Evolutionary conservation across 2,113 vertebrate genomes (phyloP).

Genomic region (Gymnorhina tibicen): DNA sequence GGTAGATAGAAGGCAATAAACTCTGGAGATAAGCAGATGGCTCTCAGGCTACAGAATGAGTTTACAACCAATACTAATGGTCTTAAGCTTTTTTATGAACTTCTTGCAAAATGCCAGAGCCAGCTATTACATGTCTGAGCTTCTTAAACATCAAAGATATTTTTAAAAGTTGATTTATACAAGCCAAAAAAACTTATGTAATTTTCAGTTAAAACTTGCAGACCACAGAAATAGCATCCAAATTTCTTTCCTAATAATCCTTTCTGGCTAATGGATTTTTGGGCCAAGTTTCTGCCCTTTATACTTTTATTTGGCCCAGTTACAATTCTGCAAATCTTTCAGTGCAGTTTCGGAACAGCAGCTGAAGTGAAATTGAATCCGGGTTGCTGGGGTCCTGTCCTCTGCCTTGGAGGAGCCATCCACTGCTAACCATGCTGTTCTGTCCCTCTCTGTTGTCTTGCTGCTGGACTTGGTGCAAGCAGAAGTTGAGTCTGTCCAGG

Average conservation of each 20-base stretch:
- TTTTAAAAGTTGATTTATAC: background rate
- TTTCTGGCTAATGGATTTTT: background rate
- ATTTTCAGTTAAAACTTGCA: constrained; percentile 30
- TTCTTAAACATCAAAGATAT: constrained; percentile 26
- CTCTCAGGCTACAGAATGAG: background rate
- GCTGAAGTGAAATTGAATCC: background rate
- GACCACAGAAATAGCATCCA: background rate
- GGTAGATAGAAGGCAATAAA: constrained; percentile 31
- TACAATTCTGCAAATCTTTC: background rate
- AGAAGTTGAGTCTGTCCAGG: background rate
- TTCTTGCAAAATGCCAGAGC: background rate
- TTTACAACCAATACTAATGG: background rate
- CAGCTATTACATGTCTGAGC: background rate
- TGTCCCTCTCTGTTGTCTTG: background rate
- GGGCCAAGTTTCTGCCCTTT: background rate
- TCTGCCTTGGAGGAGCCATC: background rate
- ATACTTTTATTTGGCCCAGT: background rate
- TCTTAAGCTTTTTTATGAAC: background rate
- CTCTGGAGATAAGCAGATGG: background rate
- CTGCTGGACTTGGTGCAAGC: background rate
- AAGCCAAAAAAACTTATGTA: background rate
- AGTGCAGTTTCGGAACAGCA: background rate
- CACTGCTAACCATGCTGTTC: background rate
- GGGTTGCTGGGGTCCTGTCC: background rate
- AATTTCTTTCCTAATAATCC: background rate